phyloP scores from a whole-genome alignment of 2,113 vertebrate species.

The Ctenomys sociabilis region DNA sequence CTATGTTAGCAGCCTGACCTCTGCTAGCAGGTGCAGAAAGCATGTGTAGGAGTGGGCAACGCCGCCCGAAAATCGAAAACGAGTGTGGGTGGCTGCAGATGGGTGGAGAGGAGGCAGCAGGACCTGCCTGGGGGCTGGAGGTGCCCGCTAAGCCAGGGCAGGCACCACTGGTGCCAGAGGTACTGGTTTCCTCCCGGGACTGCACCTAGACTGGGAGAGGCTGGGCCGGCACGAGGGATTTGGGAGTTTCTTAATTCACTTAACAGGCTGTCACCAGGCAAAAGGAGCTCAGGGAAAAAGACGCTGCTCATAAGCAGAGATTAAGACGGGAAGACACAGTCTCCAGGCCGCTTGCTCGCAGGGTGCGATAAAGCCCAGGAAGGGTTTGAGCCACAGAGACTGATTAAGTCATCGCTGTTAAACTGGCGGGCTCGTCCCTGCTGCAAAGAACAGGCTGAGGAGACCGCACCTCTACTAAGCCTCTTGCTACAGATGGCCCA shows the following conservation, averaged over 20 bases:
- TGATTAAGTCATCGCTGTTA: neutral
- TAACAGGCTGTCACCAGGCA: neutral
- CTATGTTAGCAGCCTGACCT: neutral
- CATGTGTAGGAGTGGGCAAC: neutral
- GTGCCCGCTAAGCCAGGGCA: neutral
- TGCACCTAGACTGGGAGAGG: neutral
- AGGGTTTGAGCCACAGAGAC: slow-evolving; percentile 19
- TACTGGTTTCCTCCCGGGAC: neutral
- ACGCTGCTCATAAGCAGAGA: neutral
- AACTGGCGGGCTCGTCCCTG: neutral
- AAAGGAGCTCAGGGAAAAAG: neutral
- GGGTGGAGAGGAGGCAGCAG: neutral
- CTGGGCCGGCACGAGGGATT: neutral
- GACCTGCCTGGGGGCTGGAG: neutral
- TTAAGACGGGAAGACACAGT: neutral
- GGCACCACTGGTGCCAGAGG: neutral
- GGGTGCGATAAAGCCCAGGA: neutral
- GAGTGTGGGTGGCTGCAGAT: neutral
- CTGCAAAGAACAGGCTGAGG: neutral
- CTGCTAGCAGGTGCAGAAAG: neutral
- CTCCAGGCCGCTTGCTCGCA: neutral
- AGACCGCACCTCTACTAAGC: neutral
- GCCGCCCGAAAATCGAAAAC: neutral
- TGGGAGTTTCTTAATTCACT: neutral
- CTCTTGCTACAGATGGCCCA: neutral